These are phyloP conservation scores for Ladona fulva DNA, from an alignment of 1,140 invertebrate species.

Conservation along the genomic window DNA sequence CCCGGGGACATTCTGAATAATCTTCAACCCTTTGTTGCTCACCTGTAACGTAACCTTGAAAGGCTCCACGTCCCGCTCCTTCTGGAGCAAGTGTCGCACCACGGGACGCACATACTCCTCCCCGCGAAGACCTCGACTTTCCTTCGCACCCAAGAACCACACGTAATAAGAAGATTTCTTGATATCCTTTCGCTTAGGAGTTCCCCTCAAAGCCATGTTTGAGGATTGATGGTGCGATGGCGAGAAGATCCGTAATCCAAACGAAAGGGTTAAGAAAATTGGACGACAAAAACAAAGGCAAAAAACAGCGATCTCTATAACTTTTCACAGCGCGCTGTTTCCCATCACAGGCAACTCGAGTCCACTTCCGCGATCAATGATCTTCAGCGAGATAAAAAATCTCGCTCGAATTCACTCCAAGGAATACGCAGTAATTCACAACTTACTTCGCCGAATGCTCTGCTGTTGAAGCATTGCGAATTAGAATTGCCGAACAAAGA, in stretches of 20 bases:
- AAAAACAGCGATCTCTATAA: no score
- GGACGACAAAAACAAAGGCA: no score
- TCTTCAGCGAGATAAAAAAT: no score
- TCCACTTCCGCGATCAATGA: no score
- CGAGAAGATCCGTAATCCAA: background rate
- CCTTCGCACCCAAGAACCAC: constrained; percentile 94
- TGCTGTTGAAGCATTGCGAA: no score
- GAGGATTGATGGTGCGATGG: background rate
- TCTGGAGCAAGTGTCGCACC: constrained; percentile 70
- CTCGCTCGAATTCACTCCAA: no score
- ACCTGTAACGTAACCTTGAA: constrained; percentile 77
- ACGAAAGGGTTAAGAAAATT: no score
- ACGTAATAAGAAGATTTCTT: constrained; percentile 97
- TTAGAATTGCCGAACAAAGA: no score
- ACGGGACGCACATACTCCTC: constrained; percentile 71
- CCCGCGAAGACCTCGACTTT: constrained; percentile 80
- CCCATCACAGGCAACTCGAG: no score
- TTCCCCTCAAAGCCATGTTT: constrained; percentile 2
- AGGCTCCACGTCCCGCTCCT: constrained; percentile 76
- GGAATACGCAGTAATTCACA: no score
- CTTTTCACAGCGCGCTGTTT: no score
- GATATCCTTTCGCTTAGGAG: constrained; percentile 55
- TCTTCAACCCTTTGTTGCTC: constrained; percentile 86
- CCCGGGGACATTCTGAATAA: constrained; percentile 61
- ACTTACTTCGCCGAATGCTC: no score